Evolutionary conservation across 1,140 invertebrate genomes (phyloP).

Genomic region (Temnothorax nylanderi): DNA sequence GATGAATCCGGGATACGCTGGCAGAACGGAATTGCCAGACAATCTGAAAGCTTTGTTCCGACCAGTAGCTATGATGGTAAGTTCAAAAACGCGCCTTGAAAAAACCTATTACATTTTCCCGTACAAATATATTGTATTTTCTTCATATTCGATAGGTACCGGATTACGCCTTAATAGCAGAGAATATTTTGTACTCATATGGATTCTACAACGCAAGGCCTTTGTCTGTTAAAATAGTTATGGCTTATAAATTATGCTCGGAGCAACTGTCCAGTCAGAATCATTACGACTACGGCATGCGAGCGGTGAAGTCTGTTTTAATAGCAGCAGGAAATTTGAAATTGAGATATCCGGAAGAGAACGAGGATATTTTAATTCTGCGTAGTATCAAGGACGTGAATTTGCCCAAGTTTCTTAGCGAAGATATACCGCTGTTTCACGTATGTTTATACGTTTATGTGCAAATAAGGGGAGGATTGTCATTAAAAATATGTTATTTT

Average conservation of each 20-base stretch:
- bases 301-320: conserved; percentile 95
- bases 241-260: conserved; percentile 96
- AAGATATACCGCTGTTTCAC: conserved; percentile 95
- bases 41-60: conserved; percentile 98
- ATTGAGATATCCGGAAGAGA: conserved; percentile 94
- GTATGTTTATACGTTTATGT: conserved; percentile 73
- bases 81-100: background rate
- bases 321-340: conserved; percentile 96
- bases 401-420: conserved; percentile 95
- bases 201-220: conserved; percentile 96
- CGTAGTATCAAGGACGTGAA: conserved; percentile 97
- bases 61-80: conserved; percentile 98
- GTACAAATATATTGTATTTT: background rate
- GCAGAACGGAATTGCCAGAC: conserved; percentile 95
- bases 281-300: conserved; percentile 98
- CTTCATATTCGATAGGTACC: conserved; percentile 87
- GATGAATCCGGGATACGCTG: conserved; percentile 98
- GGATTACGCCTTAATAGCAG: conserved; percentile 97
- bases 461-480: background rate
- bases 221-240: conserved; percentile 97
- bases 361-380: conserved; percentile 93
- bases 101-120: background rate
- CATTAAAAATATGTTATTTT: conserved; percentile 68
- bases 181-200: conserved; percentile 97
- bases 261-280: conserved; percentile 97